phyloP scores from a whole-genome alignment of 2,113 vertebrate genomes.

The Pteronura brasiliensis region DNA sequence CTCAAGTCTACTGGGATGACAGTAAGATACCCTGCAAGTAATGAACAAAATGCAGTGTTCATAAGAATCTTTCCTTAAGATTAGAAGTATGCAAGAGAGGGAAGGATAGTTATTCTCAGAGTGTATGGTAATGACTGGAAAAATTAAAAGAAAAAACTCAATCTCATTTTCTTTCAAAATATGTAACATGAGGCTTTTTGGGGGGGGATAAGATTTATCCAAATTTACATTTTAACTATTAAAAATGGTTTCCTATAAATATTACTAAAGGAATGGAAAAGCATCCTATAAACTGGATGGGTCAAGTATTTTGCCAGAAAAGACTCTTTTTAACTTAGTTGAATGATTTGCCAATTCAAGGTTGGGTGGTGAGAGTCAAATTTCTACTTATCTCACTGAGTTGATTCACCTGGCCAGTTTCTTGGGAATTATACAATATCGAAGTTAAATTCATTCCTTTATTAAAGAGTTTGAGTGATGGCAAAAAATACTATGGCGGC shows the following conservation, averaged over 20 bases:
- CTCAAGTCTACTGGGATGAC: background rate
- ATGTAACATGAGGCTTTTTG: background rate
- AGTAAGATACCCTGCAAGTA: background rate
- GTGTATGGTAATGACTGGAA: background rate
- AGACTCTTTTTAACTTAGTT: background rate
- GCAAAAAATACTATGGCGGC: background rate
- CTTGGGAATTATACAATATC: background rate
- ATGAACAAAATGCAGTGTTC: constrained; percentile 21
- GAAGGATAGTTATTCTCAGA: background rate
- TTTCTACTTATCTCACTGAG: background rate
- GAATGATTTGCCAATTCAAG: background rate
- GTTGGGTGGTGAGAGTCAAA: background rate
- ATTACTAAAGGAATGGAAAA: background rate
- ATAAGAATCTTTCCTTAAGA: background rate
- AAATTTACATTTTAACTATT: constrained; percentile 3
- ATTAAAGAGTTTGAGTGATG: background rate
- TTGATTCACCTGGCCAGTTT: background rate
- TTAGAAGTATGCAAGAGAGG: background rate
- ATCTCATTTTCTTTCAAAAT: constrained; percentile 30
- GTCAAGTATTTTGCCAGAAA: background rate
- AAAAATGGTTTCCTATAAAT: background rate
- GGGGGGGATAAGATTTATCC: background rate
- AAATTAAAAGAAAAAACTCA: background rate
- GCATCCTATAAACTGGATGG: background rate
- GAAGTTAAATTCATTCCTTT: background rate